Evolutionary conservation across 2,888 invertebrate species (phyloP).

Genomic region (Subacronicta megacephala): DNA sequence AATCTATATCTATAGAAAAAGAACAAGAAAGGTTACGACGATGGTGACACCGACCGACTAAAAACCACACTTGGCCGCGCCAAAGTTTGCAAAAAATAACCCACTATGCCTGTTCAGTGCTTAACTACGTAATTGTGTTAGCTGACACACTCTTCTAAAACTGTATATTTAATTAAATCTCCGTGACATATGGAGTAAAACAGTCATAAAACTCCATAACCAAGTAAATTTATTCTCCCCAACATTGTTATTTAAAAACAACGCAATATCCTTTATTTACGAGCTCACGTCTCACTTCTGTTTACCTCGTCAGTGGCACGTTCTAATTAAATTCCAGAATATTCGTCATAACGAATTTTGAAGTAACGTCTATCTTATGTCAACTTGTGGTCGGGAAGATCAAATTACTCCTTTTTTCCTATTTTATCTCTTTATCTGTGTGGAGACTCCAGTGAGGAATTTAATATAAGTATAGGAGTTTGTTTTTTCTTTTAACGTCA

Average conservation of each 20-base stretch:
- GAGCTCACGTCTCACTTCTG: conserved; percentile 18
- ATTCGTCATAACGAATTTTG: conserved; percentile 39
- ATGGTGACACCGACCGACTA: no score
- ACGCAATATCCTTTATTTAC: conserved; percentile 22
- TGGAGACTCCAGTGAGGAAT: conserved; percentile 40
- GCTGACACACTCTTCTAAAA: no score
- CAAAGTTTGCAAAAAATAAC: no score
- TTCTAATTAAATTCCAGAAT: conserved; percentile 52
- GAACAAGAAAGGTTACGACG: no score
- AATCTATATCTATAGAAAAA: no score
- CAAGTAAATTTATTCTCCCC: neutral
- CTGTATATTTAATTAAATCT: conserved; percentile 21
- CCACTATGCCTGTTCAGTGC: no score
- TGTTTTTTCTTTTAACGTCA: conserved; percentile 38
- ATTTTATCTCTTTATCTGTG: conserved; percentile 46
- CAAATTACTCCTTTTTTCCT: conserved; percentile 48
- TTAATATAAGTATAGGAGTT: conserved; percentile 48
- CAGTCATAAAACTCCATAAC: neutral
- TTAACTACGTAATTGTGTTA: no score
- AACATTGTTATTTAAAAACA: conserved; percentile 14
- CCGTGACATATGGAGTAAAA: neutral
- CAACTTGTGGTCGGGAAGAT: conserved; percentile 41
- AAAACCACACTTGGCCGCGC: no score
- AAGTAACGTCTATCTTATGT: conserved; percentile 50
- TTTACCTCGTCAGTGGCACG: conserved; percentile 26